Conservation (phyloP, 2,113 vertebrate genomes). For the Romanogobio albipinnatus region DNA sequence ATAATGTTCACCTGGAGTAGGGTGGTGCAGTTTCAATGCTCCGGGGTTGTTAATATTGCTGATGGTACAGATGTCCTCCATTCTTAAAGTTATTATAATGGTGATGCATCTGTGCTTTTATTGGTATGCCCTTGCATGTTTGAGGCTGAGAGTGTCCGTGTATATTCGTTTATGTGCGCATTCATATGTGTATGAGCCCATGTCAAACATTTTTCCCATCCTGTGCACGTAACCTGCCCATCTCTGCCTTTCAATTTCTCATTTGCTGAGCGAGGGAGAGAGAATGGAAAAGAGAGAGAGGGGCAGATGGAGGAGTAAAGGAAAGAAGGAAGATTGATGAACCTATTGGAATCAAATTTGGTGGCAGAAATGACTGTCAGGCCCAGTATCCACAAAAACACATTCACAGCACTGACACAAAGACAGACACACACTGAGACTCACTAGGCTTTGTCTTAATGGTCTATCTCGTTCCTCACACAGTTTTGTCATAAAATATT, state of each 20-base stretch:
- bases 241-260: conserved; percentile 76
- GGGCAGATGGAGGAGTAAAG: conserved; percentile 59
- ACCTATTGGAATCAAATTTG: conserved; percentile 82
- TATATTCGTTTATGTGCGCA: conserved; percentile 45
- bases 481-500: conserved; percentile 64
- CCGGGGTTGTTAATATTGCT: conserved; percentile 27
- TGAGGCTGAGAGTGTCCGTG: conserved; percentile 53
- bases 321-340: conserved; percentile 80
- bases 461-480: conserved; percentile 48
- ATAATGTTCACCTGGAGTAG: conserved; percentile 24
- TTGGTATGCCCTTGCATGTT: conserved; percentile 36
- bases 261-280: conserved; percentile 75
- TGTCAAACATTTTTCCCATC: conserved; percentile 74
- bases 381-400: conserved; percentile 73
- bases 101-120: conserved; percentile 4
- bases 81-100: conserved; percentile 22
- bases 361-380: conserved; percentile 81
- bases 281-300: conserved; percentile 64
- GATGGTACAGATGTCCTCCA: conserved; percentile 13
- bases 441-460: conserved; percentile 53
- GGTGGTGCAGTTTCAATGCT: conserved; percentile 12
- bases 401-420: conserved; percentile 58
- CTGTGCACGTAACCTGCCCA: conserved; percentile 78
- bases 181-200: conserved; percentile 57
- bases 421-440: not conserved